A percentile compares a stretch with the other conserved stretches of the same genome.
Conservation (phyloP, 2,888 invertebrate genomes). For the Synanthedon formicaeformis region DNA sequence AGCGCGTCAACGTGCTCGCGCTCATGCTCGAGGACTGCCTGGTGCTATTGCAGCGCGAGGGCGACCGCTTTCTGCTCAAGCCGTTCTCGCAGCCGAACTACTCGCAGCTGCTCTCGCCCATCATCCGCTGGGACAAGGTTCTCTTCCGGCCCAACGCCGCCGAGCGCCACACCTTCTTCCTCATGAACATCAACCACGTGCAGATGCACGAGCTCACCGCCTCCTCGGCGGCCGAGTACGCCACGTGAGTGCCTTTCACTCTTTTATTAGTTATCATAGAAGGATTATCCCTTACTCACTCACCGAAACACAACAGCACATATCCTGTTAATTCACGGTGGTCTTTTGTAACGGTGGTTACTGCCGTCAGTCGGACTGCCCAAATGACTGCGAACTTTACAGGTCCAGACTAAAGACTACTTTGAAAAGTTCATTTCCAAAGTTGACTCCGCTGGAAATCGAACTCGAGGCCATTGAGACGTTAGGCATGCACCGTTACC, state of each 20-base stretch:
- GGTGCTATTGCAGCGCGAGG: constrained; percentile 55
- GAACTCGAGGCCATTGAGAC: too few species aligned
- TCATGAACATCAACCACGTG: constrained; percentile 57
- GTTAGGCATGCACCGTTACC: too few species aligned
- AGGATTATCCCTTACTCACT: too few species aligned
- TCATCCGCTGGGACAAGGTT: constrained; percentile 61
- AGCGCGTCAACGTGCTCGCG: constrained; percentile 48
- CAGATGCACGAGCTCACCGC: constrained; percentile 64
- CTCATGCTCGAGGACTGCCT: constrained; percentile 53
- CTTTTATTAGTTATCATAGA: too few species aligned
- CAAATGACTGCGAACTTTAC: too few species aligned
- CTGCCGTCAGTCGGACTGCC: too few species aligned
- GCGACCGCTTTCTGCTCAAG: constrained; percentile 51
- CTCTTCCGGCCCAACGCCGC: constrained; percentile 63
- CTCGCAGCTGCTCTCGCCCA: constrained; percentile 42
- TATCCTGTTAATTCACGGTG: too few species aligned
- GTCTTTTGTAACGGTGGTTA: too few species aligned
- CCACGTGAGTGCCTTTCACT: constrained; percentile 35
- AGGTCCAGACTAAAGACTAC: too few species aligned
- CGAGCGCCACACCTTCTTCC: constrained; percentile 60
- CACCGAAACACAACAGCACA: too few species aligned
- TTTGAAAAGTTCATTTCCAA: too few species aligned
- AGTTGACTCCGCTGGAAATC: too few species aligned
- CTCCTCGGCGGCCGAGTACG: constrained; percentile 46
- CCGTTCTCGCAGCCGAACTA: constrained; percentile 46